Conservation (phyloP, 2,797 vertebrate species). For the Pipistrellus pipistrellus region DNA sequence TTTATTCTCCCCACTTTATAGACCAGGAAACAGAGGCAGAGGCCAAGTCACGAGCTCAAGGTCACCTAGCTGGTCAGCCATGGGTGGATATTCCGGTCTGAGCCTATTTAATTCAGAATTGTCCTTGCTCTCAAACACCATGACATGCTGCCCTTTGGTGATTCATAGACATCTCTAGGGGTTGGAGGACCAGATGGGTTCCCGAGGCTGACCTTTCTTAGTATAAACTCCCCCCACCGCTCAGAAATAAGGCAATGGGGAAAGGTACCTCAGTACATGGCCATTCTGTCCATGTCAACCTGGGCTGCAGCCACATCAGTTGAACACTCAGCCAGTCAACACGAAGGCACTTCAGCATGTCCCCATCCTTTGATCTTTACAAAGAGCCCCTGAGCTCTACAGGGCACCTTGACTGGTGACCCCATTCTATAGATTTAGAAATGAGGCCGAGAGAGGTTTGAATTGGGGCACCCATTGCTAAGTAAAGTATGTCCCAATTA, state of each 20-base stretch:
- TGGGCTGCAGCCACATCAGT: not conserved
- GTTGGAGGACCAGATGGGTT: not conserved
- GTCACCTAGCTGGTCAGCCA: not conserved
- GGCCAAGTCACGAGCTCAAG: not conserved
- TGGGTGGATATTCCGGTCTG: not conserved
- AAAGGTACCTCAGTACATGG: not conserved
- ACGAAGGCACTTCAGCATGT: not conserved
- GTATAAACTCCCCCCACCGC: not conserved
- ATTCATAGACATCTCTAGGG: not conserved
- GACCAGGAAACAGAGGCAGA: not conserved
- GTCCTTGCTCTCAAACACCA: not conserved
- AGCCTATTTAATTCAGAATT: not conserved
- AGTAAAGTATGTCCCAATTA: rapidly evolving
- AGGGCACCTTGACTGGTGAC: not conserved
- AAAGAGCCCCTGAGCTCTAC: not conserved
- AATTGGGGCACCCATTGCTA: not conserved
- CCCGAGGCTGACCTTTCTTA: not conserved
- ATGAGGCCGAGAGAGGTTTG: not conserved
- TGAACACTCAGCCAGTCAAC: rapidly evolving
- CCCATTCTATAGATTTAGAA: not conserved
- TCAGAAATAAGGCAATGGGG: not conserved
- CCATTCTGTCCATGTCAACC: not conserved
- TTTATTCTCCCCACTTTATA: not conserved
- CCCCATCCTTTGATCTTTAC: not conserved
- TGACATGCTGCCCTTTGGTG: not conserved